Conservation (phyloP, 2,113 vertebrate genomes). For the Xenopus tropicalis region UCB_Xtro_10.0 CM004445.2:103464001-103464500, state of each 20-base stretch:
- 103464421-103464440: constrained; percentile 43
- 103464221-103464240: constrained; percentile 65
- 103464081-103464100: constrained; percentile 71
- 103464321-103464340: constrained; percentile 52
- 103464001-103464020: constrained; percentile 43
- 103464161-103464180: constrained; percentile 47
- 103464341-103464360: constrained; percentile 60
- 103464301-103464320: constrained; percentile 20
- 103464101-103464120: constrained; percentile 58
- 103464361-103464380: constrained; percentile 47
- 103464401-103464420: constrained; percentile 21
- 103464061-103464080: constrained; percentile 63
- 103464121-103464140: constrained; percentile 57
- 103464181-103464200: constrained; percentile 32
- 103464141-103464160: constrained; percentile 43
- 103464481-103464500: constrained; percentile 61
- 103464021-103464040: constrained; percentile 50
- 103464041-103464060: constrained; percentile 59
- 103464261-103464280: constrained; percentile 54
- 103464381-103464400: constrained; percentile 37
- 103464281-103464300: constrained; percentile 39
- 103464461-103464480: constrained; percentile 56
- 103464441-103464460: constrained; percentile 50
- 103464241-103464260: constrained; percentile 71
- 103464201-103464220: constrained; percentile 51